phyloP scores from a whole-genome alignment of 2,113 vertebrate genomes.

The Sylvia atricapilla region DNA sequence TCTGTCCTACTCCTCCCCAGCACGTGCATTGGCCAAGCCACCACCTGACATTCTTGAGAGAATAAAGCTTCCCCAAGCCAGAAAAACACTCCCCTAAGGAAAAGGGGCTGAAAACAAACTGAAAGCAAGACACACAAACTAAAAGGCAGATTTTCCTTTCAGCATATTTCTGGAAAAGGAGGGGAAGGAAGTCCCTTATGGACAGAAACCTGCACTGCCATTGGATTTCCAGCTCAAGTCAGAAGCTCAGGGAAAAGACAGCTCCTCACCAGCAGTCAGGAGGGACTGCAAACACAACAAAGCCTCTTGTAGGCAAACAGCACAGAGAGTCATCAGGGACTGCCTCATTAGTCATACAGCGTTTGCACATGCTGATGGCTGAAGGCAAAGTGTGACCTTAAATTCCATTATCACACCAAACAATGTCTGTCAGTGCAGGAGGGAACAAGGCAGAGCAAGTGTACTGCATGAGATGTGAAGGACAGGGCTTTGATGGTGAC shows the following conservation, averaged over 20 bases:
- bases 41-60: background rate
- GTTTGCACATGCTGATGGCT: conserved; percentile 51
- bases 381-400: conserved; percentile 67
- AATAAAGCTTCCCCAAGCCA: background rate
- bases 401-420: conserved; percentile 60
- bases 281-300: conserved; percentile 17
- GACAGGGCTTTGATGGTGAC: background rate
- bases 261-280: conserved; percentile 38
- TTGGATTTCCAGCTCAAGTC: conserved; percentile 11
- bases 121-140: background rate
- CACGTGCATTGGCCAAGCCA: background rate
- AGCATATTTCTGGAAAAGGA: background rate
- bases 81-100: background rate
- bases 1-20: background rate
- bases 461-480: background rate
- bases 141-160: conserved; percentile 34
- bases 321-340: background rate
- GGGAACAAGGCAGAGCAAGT: background rate
- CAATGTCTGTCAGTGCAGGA: background rate
- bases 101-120: background rate
- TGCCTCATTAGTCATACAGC: conserved; percentile 56
- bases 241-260: background rate
- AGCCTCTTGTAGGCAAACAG: conserved; percentile 14
- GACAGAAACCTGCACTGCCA: background rate
- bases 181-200: background rate